Percentiles rank a stretch among this genome's conserved stretches.
Conservation (phyloP, 2,113 vertebrate species). For the Etia nguti region DNA sequence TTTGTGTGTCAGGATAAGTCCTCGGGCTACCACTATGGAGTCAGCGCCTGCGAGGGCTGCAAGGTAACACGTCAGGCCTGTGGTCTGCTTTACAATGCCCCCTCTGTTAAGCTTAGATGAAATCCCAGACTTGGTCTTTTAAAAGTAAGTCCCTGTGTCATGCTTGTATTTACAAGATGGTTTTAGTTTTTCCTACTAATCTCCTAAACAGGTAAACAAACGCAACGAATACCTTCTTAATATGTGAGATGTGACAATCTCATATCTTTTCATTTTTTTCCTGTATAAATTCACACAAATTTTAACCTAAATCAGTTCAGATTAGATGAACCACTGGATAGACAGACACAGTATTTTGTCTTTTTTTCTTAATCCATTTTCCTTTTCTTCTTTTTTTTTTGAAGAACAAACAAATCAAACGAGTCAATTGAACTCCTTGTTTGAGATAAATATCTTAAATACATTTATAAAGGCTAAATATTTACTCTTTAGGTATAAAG, state of each 20-base stretch:
- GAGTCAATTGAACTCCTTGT: background rate
- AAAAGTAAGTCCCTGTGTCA: background rate
- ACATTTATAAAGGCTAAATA: background rate
- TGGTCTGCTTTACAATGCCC: background rate
- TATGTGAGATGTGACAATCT: background rate
- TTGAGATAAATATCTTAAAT: background rate
- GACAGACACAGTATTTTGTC: background rate
- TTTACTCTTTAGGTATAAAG: background rate
- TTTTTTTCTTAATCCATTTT: background rate
- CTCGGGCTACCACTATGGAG: slow-evolving; percentile 96
- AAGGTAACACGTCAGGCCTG: slow-evolving; percentile 77
- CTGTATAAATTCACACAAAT: background rate
- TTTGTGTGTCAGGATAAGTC: slow-evolving; percentile 99
- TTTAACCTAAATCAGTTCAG: background rate
- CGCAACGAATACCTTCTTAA: background rate
- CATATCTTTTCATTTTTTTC: background rate
- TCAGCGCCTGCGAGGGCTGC: slow-evolving; percentile 97
- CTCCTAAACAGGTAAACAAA: background rate
- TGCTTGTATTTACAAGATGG: background rate
- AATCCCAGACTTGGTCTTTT: background rate
- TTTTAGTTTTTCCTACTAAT: background rate
- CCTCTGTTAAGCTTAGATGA: background rate
- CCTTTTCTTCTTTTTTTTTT: background rate
- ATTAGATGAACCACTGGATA: background rate
- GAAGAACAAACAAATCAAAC: background rate